Percentiles rank a stretch among this genome's conserved stretches.
These are phyloP conservation scores for Recurvirostra avosetta DNA, from an alignment of 2,113 vertebrate genomes.

Conservation along the genomic window DNA sequence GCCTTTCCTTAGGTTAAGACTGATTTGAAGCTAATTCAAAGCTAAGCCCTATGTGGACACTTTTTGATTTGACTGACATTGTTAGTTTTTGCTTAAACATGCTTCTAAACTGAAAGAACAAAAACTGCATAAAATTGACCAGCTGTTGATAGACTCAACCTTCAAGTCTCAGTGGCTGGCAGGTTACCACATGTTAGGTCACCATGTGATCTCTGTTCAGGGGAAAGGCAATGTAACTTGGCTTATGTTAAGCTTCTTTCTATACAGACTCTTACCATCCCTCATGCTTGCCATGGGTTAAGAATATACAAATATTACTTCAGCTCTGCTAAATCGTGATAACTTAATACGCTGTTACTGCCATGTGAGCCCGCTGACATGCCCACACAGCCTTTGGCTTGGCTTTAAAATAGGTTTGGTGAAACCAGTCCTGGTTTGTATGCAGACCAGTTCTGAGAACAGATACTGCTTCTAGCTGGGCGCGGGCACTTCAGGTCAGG, in stretches of 20 bases:
- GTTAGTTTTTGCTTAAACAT: background rate
- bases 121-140: background rate
- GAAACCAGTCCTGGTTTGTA: background rate
- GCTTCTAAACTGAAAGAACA: background rate
- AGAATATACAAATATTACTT: background rate
- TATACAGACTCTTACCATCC: background rate
- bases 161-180: background rate
- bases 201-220: background rate
- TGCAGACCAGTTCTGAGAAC: background rate
- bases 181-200: background rate
- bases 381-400: background rate
- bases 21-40: background rate
- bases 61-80: background rate
- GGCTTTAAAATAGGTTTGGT: background rate
- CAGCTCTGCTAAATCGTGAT: background rate
- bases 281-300: background rate
- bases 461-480: background rate
- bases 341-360: background rate
- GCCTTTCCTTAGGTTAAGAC: background rate
- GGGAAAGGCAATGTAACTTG: background rate
- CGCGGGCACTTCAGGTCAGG: background rate
- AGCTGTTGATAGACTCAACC: background rate
- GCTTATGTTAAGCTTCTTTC: background rate
- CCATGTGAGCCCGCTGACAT: background rate
- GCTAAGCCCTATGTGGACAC: background rate